These are phyloP conservation scores for Netelia melanura DNA, from an alignment of 2,888 invertebrate species.

Conservation along the genomic window DNA sequence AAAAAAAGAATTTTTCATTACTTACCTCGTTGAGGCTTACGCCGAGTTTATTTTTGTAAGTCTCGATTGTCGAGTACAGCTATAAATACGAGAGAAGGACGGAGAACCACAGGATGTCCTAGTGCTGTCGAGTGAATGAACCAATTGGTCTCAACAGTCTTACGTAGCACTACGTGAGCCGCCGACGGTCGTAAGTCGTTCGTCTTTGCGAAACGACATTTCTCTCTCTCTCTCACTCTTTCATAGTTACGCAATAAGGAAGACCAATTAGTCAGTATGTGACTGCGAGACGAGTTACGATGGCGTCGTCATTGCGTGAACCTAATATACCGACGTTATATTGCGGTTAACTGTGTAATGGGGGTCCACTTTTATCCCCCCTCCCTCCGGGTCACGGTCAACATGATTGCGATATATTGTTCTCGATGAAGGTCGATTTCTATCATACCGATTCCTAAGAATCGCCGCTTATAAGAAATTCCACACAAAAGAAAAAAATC, in stretches of 20 bases:
- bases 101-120: conserved; percentile 59
- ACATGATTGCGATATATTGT: conserved; percentile 71
- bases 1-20: no score
- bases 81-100: conserved; percentile 32
- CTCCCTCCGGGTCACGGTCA: conserved; percentile 78
- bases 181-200: conserved; percentile 22
- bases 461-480: conserved; percentile 22
- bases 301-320: conserved; percentile 23
- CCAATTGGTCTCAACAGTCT: conserved; percentile 50
- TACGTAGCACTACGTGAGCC: background rate
- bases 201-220: conserved; percentile 28
- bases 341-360: conserved; percentile 79
- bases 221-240: conserved; percentile 13
- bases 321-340: conserved; percentile 58
- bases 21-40: background rate
- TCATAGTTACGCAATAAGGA: conserved; percentile 66
- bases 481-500: background rate
- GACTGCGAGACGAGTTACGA: background rate
- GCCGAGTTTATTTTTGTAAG: background rate
- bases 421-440: conserved; percentile 67
- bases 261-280: conserved; percentile 51
- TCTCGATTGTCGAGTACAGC: background rate
- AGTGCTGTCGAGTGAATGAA: conserved; percentile 57
- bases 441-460: background rate
- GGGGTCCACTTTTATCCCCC: conserved; percentile 61